These are phyloP conservation scores for Nematolebias whitei DNA, from an alignment of 2,113 vertebrate species.

Conservation along the genomic window DNA sequence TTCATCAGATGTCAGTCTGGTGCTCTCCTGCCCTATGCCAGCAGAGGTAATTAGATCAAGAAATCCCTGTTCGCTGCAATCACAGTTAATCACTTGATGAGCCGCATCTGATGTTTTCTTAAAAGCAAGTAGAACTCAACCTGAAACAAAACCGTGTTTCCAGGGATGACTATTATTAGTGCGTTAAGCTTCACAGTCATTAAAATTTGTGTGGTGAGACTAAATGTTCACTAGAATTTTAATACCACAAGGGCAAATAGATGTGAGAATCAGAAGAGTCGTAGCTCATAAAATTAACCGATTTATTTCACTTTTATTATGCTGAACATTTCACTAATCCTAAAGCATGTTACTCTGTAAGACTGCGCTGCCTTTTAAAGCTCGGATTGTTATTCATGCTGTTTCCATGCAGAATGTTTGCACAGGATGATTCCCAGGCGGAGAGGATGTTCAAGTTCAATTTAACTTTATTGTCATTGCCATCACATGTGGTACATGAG, in stretches of 20 bases:
- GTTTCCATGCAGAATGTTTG: conserved; percentile 24
- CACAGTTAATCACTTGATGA: conserved; percentile 10
- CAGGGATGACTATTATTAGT: conserved; percentile 10
- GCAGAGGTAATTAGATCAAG: conserved; percentile 65
- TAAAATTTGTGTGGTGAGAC: conserved; percentile 12
- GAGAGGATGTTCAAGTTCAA: conserved; percentile 4
- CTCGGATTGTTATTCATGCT: conserved; percentile 21
- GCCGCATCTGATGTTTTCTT: conserved; percentile 1
- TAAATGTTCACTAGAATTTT: conserved; percentile 3
- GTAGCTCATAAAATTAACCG: conserved; percentile 4
- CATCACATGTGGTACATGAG: no score
- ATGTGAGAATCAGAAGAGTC: not conserved
- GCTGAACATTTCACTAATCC: conserved; percentile 11
- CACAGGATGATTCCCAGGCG: conserved; percentile 12
- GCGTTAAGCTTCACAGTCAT: conserved; percentile 13
- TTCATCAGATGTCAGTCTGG: conserved; percentile 52
- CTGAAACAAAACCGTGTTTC: conserved; percentile 18
- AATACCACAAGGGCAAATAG: conserved; percentile 4
- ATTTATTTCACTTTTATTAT: conserved; percentile 3
- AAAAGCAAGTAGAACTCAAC: not conserved
- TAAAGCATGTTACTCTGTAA: conserved; percentile 9
- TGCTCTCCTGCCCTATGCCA: conserved; percentile 44
- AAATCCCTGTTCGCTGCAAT: conserved; percentile 33
- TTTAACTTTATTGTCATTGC: no score
- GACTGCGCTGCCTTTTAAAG: conserved; percentile 18